A percentile compares a stretch with the other conserved stretches of the same genome.
Conservation (phyloP, 1,140 invertebrate genomes). For the Acromyrmex echinatior region DNA sequence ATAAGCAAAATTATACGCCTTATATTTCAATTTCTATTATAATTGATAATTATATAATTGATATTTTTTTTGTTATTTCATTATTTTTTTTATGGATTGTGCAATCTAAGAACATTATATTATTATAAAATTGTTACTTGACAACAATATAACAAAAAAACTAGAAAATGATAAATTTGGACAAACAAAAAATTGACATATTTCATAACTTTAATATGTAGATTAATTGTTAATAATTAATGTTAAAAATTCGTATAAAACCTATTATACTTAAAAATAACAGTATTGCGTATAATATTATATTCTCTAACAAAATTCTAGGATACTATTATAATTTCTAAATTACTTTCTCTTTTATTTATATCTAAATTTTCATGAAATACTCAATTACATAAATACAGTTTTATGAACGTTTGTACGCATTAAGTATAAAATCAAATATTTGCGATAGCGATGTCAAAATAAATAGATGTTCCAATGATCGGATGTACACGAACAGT, state of each 20-base stretch:
- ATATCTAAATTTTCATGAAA: slow-evolving; percentile 23
- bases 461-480: background rate
- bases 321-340: background rate
- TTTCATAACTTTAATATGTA: slow-evolving; percentile 22
- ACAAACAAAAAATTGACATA: background rate
- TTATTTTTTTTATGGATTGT: background rate
- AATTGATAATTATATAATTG: background rate
- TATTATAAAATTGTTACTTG: background rate
- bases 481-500: slow-evolving; percentile 5
- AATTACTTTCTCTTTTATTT: background rate
- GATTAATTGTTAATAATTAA: slow-evolving; percentile 19
- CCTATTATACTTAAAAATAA: slow-evolving; percentile 30
- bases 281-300: slow-evolving; percentile 5
- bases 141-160: slow-evolving; percentile 1
- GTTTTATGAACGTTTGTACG: slow-evolving; percentile 31
- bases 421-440: background rate
- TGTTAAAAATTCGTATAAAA: background rate
- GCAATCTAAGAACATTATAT: background rate
- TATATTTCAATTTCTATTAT: background rate
- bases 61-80: background rate
- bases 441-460: slow-evolving; percentile 19
- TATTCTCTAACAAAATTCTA: slow-evolving; percentile 12
- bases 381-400: slow-evolving; percentile 43
- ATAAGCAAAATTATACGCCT: too few species aligned
- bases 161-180: slow-evolving; percentile 3